A percentile compares a stretch with the other conserved stretches of the same genome.
Evolutionary conservation across 2,888 invertebrate species (phyloP).

Genomic region (Dasysyrphus albostriatus): DNA sequence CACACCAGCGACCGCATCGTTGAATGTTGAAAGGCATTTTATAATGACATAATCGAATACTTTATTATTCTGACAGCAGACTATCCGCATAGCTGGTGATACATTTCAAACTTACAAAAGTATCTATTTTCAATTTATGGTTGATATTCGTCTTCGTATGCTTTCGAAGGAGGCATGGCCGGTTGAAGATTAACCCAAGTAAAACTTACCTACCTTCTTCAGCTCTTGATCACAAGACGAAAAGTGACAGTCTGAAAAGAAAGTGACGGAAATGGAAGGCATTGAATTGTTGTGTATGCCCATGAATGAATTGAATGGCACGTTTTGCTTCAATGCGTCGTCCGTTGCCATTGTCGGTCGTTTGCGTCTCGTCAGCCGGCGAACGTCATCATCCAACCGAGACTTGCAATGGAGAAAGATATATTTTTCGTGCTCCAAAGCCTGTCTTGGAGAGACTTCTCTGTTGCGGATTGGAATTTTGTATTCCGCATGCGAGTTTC

Average conservation of each 20-base stretch:
- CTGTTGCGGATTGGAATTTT: slow-evolving; percentile 12
- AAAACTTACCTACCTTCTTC: background rate
- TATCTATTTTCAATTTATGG: slow-evolving; percentile 43
- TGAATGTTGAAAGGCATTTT: background rate
- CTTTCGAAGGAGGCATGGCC: slow-evolving; percentile 5
- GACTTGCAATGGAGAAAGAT: slow-evolving; percentile 41
- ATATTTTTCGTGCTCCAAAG: slow-evolving; percentile 19
- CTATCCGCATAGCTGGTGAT: slow-evolving; percentile 68
- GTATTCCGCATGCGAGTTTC: slow-evolving; percentile 55
- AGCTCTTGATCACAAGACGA: slow-evolving; percentile 36
- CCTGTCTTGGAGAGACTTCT: slow-evolving; percentile 30
- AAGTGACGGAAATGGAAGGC: slow-evolving; percentile 73
- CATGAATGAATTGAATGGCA: slow-evolving; percentile 61
- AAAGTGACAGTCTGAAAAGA: slow-evolving; percentile 70
- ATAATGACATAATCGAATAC: slow-evolving; percentile 67
- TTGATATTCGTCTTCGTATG: slow-evolving; percentile 1
- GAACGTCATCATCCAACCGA: background rate
- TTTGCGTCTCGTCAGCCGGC: background rate
- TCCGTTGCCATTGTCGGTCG: background rate
- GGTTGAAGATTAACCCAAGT: background rate
- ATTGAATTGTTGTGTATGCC: slow-evolving; percentile 30
- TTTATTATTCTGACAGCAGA: slow-evolving; percentile 65
- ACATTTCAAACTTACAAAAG: slow-evolving; percentile 57
- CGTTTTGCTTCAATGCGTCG: slow-evolving; percentile 54
- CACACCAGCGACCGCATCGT: slow-evolving; percentile 1